Base-by-base conservation (phyloP, 2,888 invertebrate species). In the Drosophila dives region DNA sequence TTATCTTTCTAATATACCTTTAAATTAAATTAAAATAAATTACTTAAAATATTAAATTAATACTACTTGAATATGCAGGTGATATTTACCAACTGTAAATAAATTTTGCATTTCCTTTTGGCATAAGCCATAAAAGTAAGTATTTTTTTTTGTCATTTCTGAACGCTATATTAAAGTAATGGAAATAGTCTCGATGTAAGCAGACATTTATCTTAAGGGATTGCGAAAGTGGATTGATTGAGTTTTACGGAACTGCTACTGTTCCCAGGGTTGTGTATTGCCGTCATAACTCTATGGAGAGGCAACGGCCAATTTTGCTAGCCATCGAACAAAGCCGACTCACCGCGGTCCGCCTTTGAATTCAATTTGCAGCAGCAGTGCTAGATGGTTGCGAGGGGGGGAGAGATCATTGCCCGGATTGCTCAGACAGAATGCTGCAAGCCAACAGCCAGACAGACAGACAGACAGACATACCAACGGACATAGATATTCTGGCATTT, bases 271-370 rank as follows among this genome's bases (percentile, higher is more conserved):
- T 61, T 64, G 72, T 59, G 60, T 64, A 70, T 68, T 78, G 56
- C 49, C 69, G 76, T 60, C 60, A 72, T 69, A 68, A 72, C 78
- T 75, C 81, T 87, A 79, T 79, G 72, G 73, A 65, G 42, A 70
- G 65, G 48, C 48, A 45, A 34, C 60, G 51, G 55, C 20, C 72
- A 72, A 63, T 54, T 42, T 59, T 59, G 63, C 59, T 63, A 75
- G 60, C 70, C 64, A 63, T 55, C 68, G 81, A 81, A 87, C 77
- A 85, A 85, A 74, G 76, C 72, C 73, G 77, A 62, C 69, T 65
- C 71, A 80, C 77, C 72, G 73, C 81, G 75, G 72, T 60, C 74
- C 70, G 74, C 70, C 79, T 84, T 85, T 85, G 81, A 85, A 83
- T 87, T 85, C 83, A 87, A n/a, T n/a, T n/a, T n/a, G n/a, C n/a